Evolutionary conservation across 64 coral and sea anemone genomes (phyloP).

Genomic region (Cladopsammia gracilis): DNA sequence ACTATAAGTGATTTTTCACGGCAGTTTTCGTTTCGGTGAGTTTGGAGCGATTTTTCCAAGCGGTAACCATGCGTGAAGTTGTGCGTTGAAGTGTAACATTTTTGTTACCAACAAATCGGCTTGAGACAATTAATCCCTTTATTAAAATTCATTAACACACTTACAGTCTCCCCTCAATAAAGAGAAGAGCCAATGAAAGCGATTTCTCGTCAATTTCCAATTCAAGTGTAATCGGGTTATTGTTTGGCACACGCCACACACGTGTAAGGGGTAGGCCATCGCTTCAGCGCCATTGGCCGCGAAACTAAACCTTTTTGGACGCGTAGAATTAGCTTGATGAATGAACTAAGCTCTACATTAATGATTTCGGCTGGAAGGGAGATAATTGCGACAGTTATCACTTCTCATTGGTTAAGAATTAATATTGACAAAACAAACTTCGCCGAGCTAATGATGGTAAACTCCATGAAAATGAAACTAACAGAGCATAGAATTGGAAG

Average conservation of each 20-base stretch:
- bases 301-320: constrained; percentile 83
- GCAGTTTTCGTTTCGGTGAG: not conserved
- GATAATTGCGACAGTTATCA: constrained; percentile 91
- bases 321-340: constrained; percentile 92
- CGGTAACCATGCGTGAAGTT: constrained; percentile 69
- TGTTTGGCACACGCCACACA: constrained; percentile 78
- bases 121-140: constrained; percentile 90
- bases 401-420: constrained; percentile 81
- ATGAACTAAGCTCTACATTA: constrained; percentile 78
- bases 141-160: constrained; percentile 98
- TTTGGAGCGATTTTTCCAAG: constrained; percentile 52
- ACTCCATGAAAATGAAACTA: constrained; percentile 63
- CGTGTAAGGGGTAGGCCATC: constrained; percentile 53
- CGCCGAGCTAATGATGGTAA: constrained; percentile 89
- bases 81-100: constrained; percentile 92
- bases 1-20: not conserved
- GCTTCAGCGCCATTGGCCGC: constrained; percentile 57
- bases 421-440: constrained; percentile 90
- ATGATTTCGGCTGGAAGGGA: constrained; percentile 80
- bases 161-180: constrained; percentile 82
- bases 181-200: constrained; percentile 47
- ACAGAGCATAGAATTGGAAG: constrained; percentile 48
- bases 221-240: constrained; percentile 86
- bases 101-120: constrained; percentile 87
- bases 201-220: constrained; percentile 61